Conservation (phyloP, 2,888 invertebrate species). For the Drosophila cracens region DNA sequence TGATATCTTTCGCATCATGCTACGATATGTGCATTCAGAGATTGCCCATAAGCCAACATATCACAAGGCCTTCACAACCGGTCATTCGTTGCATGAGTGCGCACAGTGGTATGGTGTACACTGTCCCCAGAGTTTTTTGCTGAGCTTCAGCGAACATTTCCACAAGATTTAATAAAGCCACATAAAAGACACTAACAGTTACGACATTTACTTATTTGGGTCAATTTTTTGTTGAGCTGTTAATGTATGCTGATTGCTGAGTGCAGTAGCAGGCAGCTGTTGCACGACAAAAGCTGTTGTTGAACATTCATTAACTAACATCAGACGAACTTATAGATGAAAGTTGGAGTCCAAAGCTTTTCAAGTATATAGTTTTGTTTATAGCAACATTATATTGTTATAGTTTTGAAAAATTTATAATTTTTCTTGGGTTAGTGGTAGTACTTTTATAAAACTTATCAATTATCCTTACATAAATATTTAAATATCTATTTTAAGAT, state of each 20-base stretch:
- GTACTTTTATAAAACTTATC: not conserved
- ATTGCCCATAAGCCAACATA: conserved; percentile 68
- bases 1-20: conserved; percentile 88
- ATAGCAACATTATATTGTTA: not conserved
- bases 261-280: not conserved
- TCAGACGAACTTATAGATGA: not conserved
- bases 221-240: conserved; percentile 4
- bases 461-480: not conserved
- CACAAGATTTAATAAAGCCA: conserved; percentile 53
- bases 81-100: conserved; percentile 73
- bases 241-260: not conserved
- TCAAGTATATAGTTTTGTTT: not conserved
- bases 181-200: conserved; percentile 20
- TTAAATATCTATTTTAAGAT: not conserved
- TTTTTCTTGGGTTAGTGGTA: not conserved
- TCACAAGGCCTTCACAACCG: conserved; percentile 62
- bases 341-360: not conserved
- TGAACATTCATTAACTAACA: not conserved
- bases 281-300: not conserved
- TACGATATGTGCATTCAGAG: conserved; percentile 86
- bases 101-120: conserved; percentile 76
- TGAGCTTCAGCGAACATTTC: conserved; percentile 66
- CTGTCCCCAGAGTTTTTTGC: conserved; percentile 82
- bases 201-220: conserved; percentile 8
- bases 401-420: not conserved